Evolutionary conservation across 2,797 vertebrate species (phyloP), one percentile per base, ranked within the genome.

Genomic region (Acanthopagrus latus): DNA sequence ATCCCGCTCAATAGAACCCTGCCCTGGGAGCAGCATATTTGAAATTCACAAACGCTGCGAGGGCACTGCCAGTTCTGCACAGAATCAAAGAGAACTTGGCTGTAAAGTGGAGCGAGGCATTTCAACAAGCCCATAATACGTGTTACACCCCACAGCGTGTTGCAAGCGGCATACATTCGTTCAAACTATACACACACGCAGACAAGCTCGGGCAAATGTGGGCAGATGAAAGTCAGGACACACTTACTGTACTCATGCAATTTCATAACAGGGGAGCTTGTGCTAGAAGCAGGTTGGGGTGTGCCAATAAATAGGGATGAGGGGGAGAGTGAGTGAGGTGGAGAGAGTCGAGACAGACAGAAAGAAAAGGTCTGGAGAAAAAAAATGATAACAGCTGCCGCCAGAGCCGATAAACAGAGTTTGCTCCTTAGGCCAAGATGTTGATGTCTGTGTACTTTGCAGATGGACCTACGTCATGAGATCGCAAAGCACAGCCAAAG

Each of bases 181-280:
- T 65, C 69, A 72, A 67, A 57, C 74, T 33, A 41, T 10, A 38
- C 38, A 38, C 38, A 38, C 33, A 38, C 33, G 1, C 65, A 68
- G 87, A 83, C 85, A 90, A 88, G 91, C 88, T 84, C 25, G 84
- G 89, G 88, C 90, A 89, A 88, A 92, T 81, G 70, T 18, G 7
- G 84, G 74, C 64, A 84, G 92, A 94, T 92, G 83, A 90, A 88
- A 87, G 77, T 74, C 55, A 52, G 62, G 80, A 74, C 76, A 59
- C 78, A 76, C 76, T 83, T 74, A 80, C 64, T 83, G 70, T 72
- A 69, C 76, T 81, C 52, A 80, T 77, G 88, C 74, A 80, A 86
- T 91, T 90, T 91, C 82, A 82, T 84, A 81, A 77, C 74, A 78
- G 63, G 43, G 58, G 44, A 74, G 46, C 29, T 27, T 29, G 74